These are phyloP conservation scores for Cepaea nemoralis DNA, from an alignment of 1,140 invertebrate genomes.

Conservation along the genomic window DNA sequence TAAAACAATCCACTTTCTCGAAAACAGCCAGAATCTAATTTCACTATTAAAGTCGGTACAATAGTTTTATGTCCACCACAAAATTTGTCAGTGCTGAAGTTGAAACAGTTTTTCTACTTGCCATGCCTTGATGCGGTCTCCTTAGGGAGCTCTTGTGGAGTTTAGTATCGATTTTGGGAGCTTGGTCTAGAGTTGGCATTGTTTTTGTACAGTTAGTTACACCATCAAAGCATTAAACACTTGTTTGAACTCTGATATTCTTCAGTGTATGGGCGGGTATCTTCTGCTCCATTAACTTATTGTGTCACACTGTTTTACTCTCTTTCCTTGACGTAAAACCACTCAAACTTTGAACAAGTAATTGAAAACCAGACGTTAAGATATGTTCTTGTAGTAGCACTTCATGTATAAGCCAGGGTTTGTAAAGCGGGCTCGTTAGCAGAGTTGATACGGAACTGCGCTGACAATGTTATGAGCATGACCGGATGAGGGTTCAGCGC, in stretches of 20 bases:
- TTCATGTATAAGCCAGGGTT: no score
- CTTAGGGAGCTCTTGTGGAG: not conserved
- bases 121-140: not conserved
- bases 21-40: not conserved
- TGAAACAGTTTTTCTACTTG: not conserved
- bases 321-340: no score
- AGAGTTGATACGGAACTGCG: no score
- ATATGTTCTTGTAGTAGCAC: no score
- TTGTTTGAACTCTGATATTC: not conserved
- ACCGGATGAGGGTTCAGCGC: no score
- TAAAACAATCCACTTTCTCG: not conserved
- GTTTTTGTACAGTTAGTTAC: not conserved
- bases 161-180: not conserved
- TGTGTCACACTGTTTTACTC: no score
- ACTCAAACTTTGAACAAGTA: no score
- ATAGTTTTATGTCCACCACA: not conserved
- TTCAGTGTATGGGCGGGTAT: no score
- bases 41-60: not conserved
- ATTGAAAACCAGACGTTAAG: no score
- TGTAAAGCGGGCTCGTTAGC: no score
- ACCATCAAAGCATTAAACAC: not conserved
- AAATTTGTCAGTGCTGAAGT: not conserved
- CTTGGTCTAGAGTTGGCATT: not conserved
- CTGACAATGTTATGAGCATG: no score
- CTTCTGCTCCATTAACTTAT: no score